Percentiles rank a stretch among this genome's conserved stretches.
Evolutionary conservation across 2,113 vertebrate species (phyloP).

Genomic region (Perca schrenkii): DNA sequence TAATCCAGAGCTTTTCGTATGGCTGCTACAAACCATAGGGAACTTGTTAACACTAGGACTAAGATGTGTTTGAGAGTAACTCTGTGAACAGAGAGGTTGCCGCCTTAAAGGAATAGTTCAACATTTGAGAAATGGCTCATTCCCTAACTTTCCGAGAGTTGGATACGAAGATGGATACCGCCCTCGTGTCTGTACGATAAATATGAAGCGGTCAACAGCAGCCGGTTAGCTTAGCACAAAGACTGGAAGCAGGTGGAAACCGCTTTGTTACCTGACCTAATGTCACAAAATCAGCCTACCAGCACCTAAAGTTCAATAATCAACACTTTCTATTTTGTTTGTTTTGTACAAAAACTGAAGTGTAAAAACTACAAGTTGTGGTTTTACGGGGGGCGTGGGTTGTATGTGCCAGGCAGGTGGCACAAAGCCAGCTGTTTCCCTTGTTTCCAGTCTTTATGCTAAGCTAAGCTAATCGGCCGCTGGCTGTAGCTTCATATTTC

Average conservation of each 20-base stretch:
- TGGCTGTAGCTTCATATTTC: slow-evolving; percentile 18
- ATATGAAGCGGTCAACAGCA: neutral
- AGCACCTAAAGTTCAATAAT: slow-evolving; percentile 3
- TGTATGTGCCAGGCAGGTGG: neutral
- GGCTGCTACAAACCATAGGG: slow-evolving; percentile 61
- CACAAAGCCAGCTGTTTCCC: neutral
- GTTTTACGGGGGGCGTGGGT: neutral
- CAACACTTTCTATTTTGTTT: neutral
- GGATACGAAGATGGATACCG: neutral
- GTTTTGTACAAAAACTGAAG: neutral
- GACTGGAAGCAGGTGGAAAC: neutral
- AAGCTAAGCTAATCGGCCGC: neutral
- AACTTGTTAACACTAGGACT: slow-evolving; percentile 41
- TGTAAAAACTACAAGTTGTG: neutral
- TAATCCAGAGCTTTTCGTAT: slow-evolving; percentile 62
- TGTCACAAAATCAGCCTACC: neutral
- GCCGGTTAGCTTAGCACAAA: neutral
- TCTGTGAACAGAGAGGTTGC: slow-evolving; percentile 3
- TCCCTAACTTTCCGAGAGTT: neutral
- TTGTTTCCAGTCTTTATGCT: neutral
- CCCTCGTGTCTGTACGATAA: neutral
- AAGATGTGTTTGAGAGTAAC: neutral
- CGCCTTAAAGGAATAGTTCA: slow-evolving; percentile 36
- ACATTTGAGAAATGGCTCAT: slow-evolving; percentile 5
- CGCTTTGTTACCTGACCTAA: neutral